Conservation (phyloP, 2,113 vertebrate genomes). For the Recurvirostra avosetta region DNA sequence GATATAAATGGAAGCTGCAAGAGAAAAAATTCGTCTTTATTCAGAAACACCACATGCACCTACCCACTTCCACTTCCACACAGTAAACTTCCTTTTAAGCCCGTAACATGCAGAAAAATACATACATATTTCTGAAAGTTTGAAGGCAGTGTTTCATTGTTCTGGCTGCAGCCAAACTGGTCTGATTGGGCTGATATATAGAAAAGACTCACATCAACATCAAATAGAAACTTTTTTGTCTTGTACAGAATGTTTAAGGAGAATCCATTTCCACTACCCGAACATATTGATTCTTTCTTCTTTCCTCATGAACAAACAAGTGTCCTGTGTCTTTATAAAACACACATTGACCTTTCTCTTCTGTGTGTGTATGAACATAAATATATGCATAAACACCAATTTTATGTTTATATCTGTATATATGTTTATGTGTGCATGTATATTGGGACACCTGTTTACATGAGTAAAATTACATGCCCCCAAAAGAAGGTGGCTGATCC, state of each 20-base stretch:
- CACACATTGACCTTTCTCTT: not conserved
- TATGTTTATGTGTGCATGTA: not conserved
- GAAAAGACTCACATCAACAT: not conserved
- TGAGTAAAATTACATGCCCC: not conserved
- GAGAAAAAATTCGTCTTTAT: not conserved
- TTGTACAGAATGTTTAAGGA: not conserved
- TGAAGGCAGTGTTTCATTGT: not conserved
- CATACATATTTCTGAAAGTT: not conserved
- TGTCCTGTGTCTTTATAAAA: not conserved
- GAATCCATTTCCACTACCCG: slow-evolving; percentile 3
- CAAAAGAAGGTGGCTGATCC: not conserved
- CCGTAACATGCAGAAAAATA: not conserved
- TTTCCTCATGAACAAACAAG: not conserved
- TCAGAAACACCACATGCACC: not conserved
- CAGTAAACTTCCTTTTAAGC: not conserved
- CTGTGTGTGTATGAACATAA: not conserved
- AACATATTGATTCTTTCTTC: not conserved
- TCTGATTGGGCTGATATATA: not conserved
- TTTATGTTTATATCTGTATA: not conserved
- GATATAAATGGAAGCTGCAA: not conserved
- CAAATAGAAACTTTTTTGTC: not conserved
- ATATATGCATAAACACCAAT: not conserved
- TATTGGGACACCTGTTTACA: not conserved
- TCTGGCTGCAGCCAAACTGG: not conserved
- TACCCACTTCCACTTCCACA: not conserved